These are phyloP conservation scores for Polietes domitor DNA, from an alignment of 2,888 invertebrate genomes.

Conservation along the genomic window DNA sequence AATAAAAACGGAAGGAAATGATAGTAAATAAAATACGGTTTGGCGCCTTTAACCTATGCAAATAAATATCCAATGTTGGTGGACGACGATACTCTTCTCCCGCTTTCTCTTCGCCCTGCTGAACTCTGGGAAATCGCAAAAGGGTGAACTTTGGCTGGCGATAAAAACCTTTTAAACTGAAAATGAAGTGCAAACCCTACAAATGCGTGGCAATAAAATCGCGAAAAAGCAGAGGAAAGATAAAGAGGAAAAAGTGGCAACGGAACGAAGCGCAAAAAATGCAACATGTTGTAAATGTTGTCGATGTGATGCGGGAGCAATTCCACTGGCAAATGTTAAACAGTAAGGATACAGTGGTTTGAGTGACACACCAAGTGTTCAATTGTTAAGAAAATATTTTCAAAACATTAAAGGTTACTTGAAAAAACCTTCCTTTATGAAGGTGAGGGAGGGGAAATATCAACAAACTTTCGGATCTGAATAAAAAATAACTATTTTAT, in stretches of 20 bases:
- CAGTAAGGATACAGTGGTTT: neutral
- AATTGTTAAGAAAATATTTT: too few relatives aligned
- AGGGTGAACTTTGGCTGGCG: constrained; percentile 42
- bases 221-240: neutral
- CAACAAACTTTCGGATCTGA: too few relatives aligned
- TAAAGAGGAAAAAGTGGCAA: neutral
- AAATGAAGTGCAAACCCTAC: constrained; percentile 49
- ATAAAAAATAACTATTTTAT: too few relatives aligned
- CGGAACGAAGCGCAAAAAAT: constrained; percentile 63
- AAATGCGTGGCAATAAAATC: constrained; percentile 64
- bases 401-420: too few relatives aligned
- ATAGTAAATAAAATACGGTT: constrained; percentile 66
- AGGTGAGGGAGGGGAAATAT: too few relatives aligned
- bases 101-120: neutral
- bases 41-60: constrained; percentile 65
- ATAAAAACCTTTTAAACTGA: constrained; percentile 52
- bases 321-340: neutral
- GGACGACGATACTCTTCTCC: constrained; percentile 25
- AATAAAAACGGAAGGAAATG: constrained; percentile 67
- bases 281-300: constrained; percentile 74
- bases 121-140: constrained; percentile 30
- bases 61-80: constrained; percentile 49
- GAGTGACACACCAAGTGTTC: neutral
- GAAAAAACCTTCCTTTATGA: too few relatives aligned
- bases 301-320: constrained; percentile 38